A percentile compares a stretch with the other conserved stretches of the same genome.
Conservation (phyloP, 2,113 vertebrate genomes). For the Abramis brama region DNA sequence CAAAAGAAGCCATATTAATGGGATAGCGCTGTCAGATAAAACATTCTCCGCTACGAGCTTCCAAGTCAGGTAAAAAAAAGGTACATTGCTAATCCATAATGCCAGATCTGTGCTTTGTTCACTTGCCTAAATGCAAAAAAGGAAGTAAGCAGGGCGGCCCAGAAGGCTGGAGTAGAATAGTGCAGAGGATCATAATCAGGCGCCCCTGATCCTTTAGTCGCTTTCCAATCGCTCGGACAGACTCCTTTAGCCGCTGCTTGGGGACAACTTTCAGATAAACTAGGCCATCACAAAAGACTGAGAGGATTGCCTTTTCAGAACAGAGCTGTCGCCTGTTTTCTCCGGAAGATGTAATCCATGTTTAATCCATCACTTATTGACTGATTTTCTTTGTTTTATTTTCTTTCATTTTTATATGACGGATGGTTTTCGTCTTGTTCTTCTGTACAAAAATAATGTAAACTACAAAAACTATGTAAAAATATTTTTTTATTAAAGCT, state of each 20-base stretch:
- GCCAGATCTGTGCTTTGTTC: conserved; percentile 46
- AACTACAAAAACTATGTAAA: too few relatives aligned
- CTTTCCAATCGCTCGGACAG: conserved; percentile 47
- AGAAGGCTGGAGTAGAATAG: conserved; percentile 41
- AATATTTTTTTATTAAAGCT: too few relatives aligned
- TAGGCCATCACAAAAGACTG: conserved; percentile 50
- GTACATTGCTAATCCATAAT: conserved; percentile 45
- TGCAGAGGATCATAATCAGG: conserved; percentile 49
- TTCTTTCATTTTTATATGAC: conserved; percentile 28
- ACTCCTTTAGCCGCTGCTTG: conserved; percentile 48
- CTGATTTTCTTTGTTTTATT: conserved; percentile 23
- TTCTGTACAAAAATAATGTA: conserved; percentile 37
- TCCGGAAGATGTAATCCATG: conserved; percentile 46
- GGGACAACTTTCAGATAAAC: conserved; percentile 55
- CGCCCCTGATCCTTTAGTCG: conserved; percentile 47
- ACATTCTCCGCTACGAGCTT: conserved; percentile 36
- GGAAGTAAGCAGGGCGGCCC: conserved; percentile 15
- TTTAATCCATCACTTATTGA: conserved; percentile 42
- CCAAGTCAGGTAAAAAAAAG: conserved; percentile 50
- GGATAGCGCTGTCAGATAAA: conserved; percentile 34
- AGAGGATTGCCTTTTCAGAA: conserved; percentile 42
- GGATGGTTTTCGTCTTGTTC: background rate
- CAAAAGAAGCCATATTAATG: conserved; percentile 44
- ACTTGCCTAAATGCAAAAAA: conserved; percentile 22
- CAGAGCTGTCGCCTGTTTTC: conserved; percentile 44